phyloP scores from a whole-genome alignment of 2,888 invertebrate genomes.

The Cerceris rybyensis region DNA sequence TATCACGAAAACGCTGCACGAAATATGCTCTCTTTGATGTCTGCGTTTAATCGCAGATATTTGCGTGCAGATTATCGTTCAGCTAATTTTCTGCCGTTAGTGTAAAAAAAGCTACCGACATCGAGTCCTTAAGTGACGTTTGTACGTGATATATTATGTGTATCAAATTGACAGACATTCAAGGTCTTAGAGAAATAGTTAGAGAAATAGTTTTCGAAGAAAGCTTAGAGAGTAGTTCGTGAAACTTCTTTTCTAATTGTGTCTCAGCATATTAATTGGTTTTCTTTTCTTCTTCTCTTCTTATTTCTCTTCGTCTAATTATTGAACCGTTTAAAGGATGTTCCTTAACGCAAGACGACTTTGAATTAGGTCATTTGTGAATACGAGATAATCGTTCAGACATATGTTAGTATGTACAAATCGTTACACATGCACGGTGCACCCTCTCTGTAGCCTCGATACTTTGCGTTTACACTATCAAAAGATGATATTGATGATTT shows the following conservation, averaged over 20 bases:
- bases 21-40: neutral
- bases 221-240: too few species aligned
- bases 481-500: conserved; percentile 37
- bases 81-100: neutral
- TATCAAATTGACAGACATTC: neutral
- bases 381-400: conserved; percentile 59
- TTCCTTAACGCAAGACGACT: neutral
- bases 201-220: neutral
- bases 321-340: neutral
- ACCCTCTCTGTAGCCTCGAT: conserved; percentile 46
- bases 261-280: neutral
- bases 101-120: neutral
- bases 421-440: conserved; percentile 63
- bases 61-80: conserved; percentile 1
- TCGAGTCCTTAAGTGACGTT: neutral
- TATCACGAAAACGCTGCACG: conserved; percentile 15
- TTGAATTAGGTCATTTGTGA: conserved; percentile 18
- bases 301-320: neutral
- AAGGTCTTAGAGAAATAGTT: neutral
- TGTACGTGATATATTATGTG: neutral
- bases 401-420: conserved; percentile 56
- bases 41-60: neutral
- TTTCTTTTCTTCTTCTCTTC: neutral
- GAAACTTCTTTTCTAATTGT: neutral
- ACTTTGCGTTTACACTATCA: conserved; percentile 36